Evolutionary conservation across 1,140 invertebrate genomes (phyloP).

Genomic region (Papilio xuthus): DNA sequence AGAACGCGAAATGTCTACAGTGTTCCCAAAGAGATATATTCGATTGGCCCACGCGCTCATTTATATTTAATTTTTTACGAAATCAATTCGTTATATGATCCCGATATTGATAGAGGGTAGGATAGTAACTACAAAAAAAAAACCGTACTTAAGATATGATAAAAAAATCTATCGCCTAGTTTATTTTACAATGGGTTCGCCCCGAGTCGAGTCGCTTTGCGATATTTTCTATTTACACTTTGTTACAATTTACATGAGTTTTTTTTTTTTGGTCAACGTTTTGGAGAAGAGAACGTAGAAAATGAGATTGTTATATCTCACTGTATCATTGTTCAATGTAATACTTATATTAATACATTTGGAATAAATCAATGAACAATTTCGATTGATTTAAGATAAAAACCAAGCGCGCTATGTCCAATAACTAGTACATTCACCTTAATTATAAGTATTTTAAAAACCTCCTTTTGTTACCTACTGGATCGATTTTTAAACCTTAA

Average conservation of each 20-base stretch:
- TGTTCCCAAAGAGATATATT: slow-evolving; percentile 37
- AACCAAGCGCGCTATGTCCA: background rate
- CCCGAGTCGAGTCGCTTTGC: slow-evolving; percentile 58
- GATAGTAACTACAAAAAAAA: slow-evolving; percentile 60
- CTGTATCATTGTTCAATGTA: slow-evolving; percentile 16
- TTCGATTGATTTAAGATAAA: background rate
- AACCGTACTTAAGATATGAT: slow-evolving; percentile 74
- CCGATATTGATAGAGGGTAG: slow-evolving; percentile 53
- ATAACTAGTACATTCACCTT: background rate
- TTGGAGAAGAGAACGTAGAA: slow-evolving; percentile 59
- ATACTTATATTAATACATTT: slow-evolving; percentile 18
- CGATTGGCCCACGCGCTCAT: slow-evolving; percentile 41
- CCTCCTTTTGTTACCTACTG: background rate
- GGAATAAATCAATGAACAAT: slow-evolving; percentile 4
- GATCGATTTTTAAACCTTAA: background rate
- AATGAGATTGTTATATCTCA: slow-evolving; percentile 43
- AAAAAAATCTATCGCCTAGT: slow-evolving; percentile 18
- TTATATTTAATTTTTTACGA: slow-evolving; percentile 40
- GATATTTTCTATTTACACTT: slow-evolving; percentile 57
- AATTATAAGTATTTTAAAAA: background rate
- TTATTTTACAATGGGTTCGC: slow-evolving; percentile 2
- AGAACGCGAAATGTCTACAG: slow-evolving; percentile 12
- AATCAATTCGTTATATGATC: slow-evolving; percentile 59
- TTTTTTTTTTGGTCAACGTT: slow-evolving; percentile 69
- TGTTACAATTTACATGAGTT: slow-evolving; percentile 60